Evolutionary conservation across 1,140 invertebrate genomes (phyloP), one percentile per base, ranked within the genome.

Genomic region (Daktulosphaira vitifoliae): DNA sequence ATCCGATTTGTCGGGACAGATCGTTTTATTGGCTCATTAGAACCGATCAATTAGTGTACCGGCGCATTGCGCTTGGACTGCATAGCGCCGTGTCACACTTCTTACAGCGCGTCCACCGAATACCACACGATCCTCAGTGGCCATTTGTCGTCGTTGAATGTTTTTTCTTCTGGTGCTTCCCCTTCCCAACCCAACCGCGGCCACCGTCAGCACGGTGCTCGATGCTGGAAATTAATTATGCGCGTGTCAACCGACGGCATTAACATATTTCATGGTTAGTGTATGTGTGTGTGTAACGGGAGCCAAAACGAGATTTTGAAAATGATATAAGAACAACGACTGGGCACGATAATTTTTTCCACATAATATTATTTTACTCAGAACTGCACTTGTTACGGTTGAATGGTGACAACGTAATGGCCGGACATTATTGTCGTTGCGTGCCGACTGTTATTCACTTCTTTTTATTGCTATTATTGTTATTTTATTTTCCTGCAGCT

Each of bases 271-370:
- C 54, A 59, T 38, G 39, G 54, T 16, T 7, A 42, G 29, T 44
- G 39, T 16, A 4, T 11, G 11, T 11, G 39, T 16, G 39, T 16
- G 39, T 44, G 56, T 62, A 62, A 62, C 56, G 23, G 56, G 56
- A 62, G 56, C 56, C 56, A 62, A 62, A 48, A 62, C 56, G 56
- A 62, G 56, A 62, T 48, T 33, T 48, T 16, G 56, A 62, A 48
- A 62, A 62, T 26, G 54, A 59, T 59, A 59, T 59, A 59, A 11
- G 33, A 56, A 56, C 38, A 33, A 22, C 51, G 3, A 22, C 15
- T 20, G 53, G 6, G 33, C 51, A 13, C 51, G 33, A 53, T 8
- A 18, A 38, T 25, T 38, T 53, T 53, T 53, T 59, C 29, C 29
- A 33, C 11, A 33, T 33, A 6, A 33, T 59, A 44, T 59, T 44